Base-by-base conservation (phyloP, 92 coral and sea anemone genomes). In the Micromussa lordhowensis region DNA sequence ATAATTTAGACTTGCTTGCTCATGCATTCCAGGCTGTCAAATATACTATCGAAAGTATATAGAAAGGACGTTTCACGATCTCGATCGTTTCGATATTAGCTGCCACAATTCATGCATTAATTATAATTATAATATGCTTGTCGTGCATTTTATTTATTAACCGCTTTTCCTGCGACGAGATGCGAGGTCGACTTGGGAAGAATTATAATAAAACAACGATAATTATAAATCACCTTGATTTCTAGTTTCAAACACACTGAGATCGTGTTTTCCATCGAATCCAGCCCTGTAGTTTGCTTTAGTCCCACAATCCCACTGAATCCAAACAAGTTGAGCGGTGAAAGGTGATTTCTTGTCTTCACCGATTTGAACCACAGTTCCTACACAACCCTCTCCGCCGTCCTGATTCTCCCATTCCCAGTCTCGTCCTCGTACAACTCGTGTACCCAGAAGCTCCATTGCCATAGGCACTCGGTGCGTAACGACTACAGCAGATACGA, bases 371-470 rank as follows among this genome's bases (percentile, higher is more conserved):
- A 88, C 94, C 13, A 94, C 89, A 14, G 94, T 88, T 1, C 96
- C 96, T 5, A 91, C 79, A 74, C 72, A 29, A 54, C 96, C 96
- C 53, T 94, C 94, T 29, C 96, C 96, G 63, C 96, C 94, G 64
- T 94, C 96, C 82, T 94, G 96, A 31, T 88, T 78, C 59, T 10
- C 82, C 94, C 94, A 94, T 36, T 79, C 35, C 96, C 96, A 94
- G 87, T 88, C 89, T 40, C 91, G 96, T 18, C 96, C 96, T 26
- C 96, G 92, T 4, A 94, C 96, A 35, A 94, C 96, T 12, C 94
- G 92, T n/a, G 84, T 83, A 7, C 94, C 96, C 2, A 93, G 58
- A 3, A 48, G n/a, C 1, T 77, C 77, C 89, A 78, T 85, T n/a
- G 44, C 74, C 18, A 73, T 32, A 73, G 28, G 5, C 49, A 73